phyloP scores from a whole-genome alignment of 2,797 vertebrate species.

The Premnoplex brunnescens region DNA sequence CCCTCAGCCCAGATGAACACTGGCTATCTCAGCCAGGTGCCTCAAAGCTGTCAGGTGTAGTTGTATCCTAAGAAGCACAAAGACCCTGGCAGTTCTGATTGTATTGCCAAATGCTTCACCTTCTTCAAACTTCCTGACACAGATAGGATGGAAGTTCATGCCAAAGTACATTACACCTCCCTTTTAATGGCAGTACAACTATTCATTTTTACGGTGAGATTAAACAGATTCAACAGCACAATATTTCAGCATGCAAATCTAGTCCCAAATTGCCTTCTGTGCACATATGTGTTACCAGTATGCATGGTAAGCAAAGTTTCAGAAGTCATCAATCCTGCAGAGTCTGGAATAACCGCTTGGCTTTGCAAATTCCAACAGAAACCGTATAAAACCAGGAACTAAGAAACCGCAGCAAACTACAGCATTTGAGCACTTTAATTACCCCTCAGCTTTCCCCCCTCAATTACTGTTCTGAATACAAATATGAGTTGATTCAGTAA shows the following conservation, averaged over 20 bases:
- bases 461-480: neutral
- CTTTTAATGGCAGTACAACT: neutral
- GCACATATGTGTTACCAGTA: fast-evolving
- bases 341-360: neutral
- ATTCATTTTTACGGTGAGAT: neutral
- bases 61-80: neutral
- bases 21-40: neutral
- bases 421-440: neutral
- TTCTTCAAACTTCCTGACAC: neutral
- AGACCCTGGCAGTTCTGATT: neutral
- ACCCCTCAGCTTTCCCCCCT: fast-evolving
- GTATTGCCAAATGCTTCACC: neutral
- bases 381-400: neutral
- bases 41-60: neutral
- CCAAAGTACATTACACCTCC: neutral
- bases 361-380: neutral
- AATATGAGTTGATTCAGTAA: neutral
- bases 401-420: neutral
- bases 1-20: neutral
- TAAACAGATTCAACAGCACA: neutral
- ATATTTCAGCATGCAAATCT: neutral
- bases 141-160: neutral
- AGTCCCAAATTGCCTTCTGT: neutral
- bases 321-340: neutral
- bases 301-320: fast-evolving